Evolutionary conservation across 2,888 invertebrate genomes (phyloP).

Genomic region (Teleogryllus oceanicus): DNA sequence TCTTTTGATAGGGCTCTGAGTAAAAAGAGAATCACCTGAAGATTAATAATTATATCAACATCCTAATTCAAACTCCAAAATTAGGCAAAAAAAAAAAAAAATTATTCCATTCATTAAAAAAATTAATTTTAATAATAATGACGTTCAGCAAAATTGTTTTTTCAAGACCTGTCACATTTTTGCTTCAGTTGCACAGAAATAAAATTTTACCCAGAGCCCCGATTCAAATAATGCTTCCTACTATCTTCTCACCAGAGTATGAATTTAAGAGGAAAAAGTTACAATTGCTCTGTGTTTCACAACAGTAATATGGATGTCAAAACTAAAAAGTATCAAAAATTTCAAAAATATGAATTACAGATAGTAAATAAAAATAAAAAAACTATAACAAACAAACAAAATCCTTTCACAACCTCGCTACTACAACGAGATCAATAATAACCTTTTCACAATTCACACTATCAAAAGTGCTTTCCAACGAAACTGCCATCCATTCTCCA

Average conservation of each 20-base stretch:
- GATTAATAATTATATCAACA: too few relatives aligned
- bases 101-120: too few relatives aligned
- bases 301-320: too few relatives aligned
- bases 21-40: too few relatives aligned
- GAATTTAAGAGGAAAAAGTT: not conserved
- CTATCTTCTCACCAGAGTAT: not conserved
- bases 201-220: not conserved
- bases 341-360: not conserved
- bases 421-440: not conserved
- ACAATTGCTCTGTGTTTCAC: too few relatives aligned
- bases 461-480: not conserved
- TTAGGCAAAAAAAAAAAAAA: too few relatives aligned
- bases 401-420: not conserved
- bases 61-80: too few relatives aligned
- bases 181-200: too few relatives aligned
- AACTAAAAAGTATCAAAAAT: too few relatives aligned
- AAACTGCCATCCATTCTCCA: not conserved
- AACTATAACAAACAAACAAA: not conserved
- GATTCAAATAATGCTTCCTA: not conserved
- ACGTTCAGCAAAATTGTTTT: too few relatives aligned
- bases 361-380: not conserved
- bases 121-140: too few relatives aligned
- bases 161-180: too few relatives aligned
- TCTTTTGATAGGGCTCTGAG: not conserved
- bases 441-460: not conserved